Percentiles rank a stretch among this genome's conserved stretches.
Evolutionary conservation across 2,113 vertebrate genomes (phyloP).

Genomic region (Sigmodon hispidus): DNA sequence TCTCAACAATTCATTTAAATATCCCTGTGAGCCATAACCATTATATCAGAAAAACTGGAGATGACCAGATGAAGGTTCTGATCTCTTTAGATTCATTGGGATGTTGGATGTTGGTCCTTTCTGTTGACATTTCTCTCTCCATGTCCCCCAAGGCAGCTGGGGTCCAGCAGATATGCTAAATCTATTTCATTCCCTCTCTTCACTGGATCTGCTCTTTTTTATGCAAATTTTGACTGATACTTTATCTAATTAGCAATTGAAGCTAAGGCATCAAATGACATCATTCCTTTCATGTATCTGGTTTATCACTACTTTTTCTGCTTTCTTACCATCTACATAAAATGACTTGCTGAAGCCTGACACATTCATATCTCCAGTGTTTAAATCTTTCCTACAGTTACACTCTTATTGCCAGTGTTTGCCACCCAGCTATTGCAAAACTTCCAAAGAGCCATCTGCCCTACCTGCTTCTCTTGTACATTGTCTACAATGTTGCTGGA

Average conservation of each 20-base stretch:
- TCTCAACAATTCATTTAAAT: slow-evolving; percentile 20
- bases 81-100: neutral
- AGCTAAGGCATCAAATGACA: neutral
- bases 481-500: neutral
- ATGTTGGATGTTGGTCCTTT: neutral
- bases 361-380: neutral
- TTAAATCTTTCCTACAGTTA: neutral
- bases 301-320: neutral
- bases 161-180: neutral
- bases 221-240: neutral
- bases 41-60: neutral
- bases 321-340: neutral
- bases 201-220: neutral
- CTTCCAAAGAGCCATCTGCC: neutral
- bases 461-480: neutral
- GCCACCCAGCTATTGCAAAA: neutral
- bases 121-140: neutral
- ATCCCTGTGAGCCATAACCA: neutral
- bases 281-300: neutral
- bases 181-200: neutral
- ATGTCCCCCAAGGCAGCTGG: neutral
- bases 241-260: neutral
- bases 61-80: neutral
- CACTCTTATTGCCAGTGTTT: neutral
- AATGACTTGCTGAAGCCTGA: neutral